Conservation (phyloP, 1,140 invertebrate genomes). For the Cecropterus lyciades region DNA sequence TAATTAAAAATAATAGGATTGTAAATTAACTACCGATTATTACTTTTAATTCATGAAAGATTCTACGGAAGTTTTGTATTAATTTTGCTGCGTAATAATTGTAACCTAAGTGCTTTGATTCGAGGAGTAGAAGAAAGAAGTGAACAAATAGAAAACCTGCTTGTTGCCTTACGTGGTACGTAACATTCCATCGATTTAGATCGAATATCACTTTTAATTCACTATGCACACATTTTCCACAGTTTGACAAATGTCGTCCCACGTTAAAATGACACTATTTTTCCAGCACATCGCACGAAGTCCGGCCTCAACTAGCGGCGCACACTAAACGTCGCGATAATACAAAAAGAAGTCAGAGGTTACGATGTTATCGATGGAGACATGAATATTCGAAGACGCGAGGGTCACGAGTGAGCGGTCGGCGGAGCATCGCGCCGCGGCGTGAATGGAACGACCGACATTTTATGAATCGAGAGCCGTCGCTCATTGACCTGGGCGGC, state of each 20-base stretch:
- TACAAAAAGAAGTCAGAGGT: slow-evolving; percentile 82
- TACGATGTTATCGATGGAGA: slow-evolving; percentile 81
- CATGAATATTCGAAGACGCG: slow-evolving; percentile 83
- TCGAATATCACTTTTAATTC: slow-evolving; percentile 67
- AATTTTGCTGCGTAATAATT: slow-evolving; percentile 8
- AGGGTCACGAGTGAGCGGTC: slow-evolving; percentile 82
- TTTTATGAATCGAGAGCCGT: slow-evolving; percentile 82
- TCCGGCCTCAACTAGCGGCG: slow-evolving; percentile 64
- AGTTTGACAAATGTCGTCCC: slow-evolving; percentile 58
- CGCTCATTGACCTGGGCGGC: slow-evolving; percentile 75
- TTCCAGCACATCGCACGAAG: slow-evolving; percentile 70
- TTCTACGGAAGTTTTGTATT: not conserved
- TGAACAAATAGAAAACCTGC: slow-evolving; percentile 49
- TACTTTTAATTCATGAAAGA: too few species aligned
- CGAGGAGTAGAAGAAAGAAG: slow-evolving; percentile 25
- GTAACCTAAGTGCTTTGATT: not conserved
- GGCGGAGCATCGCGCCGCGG: slow-evolving; percentile 73
- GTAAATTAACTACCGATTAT: too few species aligned
- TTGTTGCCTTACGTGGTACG: slow-evolving; percentile 73
- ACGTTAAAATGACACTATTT: slow-evolving; percentile 61
- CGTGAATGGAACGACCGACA: slow-evolving; percentile 82
- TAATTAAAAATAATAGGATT: too few species aligned
- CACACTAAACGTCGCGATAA: slow-evolving; percentile 79
- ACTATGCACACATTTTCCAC: slow-evolving; percentile 77
- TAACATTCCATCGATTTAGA: slow-evolving; percentile 70